Percentiles rank a stretch among this genome's conserved stretches.
Evolutionary conservation across 2,113 vertebrate genomes (phyloP).

Genomic region (Amphiprion ocellaris): DNA sequence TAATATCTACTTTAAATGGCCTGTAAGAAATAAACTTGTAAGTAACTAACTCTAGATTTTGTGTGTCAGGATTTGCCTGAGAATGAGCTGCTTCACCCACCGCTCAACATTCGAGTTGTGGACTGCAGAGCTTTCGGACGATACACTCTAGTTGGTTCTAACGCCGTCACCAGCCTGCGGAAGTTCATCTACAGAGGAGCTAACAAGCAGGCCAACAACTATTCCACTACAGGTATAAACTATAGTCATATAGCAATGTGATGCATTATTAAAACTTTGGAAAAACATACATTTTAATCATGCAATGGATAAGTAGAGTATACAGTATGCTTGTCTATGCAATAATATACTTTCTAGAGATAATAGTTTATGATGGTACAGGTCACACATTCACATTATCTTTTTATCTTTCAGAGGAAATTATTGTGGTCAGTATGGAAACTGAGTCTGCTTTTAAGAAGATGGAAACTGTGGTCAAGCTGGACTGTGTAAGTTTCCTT

Average conservation of each 20-base stretch:
- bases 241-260: too few relatives aligned
- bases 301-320: too few relatives aligned
- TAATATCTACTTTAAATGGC: neutral
- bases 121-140: constrained; percentile 97
- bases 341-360: too few relatives aligned
- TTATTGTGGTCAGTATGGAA: constrained; percentile 89
- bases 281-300: too few relatives aligned
- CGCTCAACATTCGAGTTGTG: constrained; percentile 96
- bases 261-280: too few relatives aligned
- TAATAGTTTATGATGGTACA: neutral
- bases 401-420: constrained; percentile 74
- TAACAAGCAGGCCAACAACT: constrained; percentile 86
- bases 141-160: constrained; percentile 95
- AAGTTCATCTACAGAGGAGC: constrained; percentile 92
- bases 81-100: constrained; percentile 96
- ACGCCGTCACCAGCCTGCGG: constrained; percentile 91
- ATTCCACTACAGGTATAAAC: constrained; percentile 85
- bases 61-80: constrained; percentile 92
- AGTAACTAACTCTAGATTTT: constrained; percentile 1
- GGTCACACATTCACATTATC: neutral
- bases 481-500: constrained; percentile 90
- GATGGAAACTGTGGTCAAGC: constrained; percentile 96
- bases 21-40: neutral
- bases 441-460: constrained; percentile 90
- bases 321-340: too few relatives aligned